Evolutionary conservation across 2,888 invertebrate genomes (phyloP).

Genomic region (Odontomyia ornata): DNA sequence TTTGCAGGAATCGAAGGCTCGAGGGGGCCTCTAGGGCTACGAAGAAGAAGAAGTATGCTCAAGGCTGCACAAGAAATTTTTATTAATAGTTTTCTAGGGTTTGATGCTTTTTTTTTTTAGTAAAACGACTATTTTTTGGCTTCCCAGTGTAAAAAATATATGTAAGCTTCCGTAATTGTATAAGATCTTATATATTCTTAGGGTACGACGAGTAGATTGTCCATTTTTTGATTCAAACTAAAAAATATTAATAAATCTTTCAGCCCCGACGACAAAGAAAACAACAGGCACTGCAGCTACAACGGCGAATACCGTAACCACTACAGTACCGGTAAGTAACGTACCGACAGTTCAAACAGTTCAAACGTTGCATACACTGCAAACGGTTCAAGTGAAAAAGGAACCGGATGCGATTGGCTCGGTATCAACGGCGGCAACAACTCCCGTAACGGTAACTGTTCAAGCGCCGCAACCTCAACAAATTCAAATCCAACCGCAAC

Average conservation of each 20-base stretch:
- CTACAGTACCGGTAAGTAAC: slow-evolving; percentile 49
- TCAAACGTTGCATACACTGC: slow-evolving; percentile 62
- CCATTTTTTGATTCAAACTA: too few relatives aligned
- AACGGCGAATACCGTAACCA: slow-evolving; percentile 23
- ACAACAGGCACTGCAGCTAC: slow-evolving; percentile 39
- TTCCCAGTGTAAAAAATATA: too few relatives aligned
- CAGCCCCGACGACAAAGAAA: slow-evolving; percentile 53
- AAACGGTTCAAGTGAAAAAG: slow-evolving; percentile 64
- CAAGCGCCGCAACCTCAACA: slow-evolving; percentile 46
- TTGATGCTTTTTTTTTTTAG: too few relatives aligned
- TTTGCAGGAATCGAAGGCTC: too few relatives aligned
- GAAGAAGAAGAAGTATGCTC: too few relatives aligned
- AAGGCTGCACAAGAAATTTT: too few relatives aligned
- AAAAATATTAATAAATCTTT: background rate
- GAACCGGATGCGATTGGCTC: slow-evolving; percentile 58
- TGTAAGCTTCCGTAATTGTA: too few relatives aligned
- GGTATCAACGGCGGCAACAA: slow-evolving; percentile 47
- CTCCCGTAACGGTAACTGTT: slow-evolving; percentile 53
- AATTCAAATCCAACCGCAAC: slow-evolving; percentile 48
- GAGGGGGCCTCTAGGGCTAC: too few relatives aligned
- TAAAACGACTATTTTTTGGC: too few relatives aligned
- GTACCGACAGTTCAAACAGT: slow-evolving; percentile 63
- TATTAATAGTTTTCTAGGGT: too few relatives aligned
- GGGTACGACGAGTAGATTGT: too few relatives aligned
- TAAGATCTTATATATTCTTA: too few relatives aligned